phyloP scores from a whole-genome alignment of 2,888 invertebrate genomes.

The Chymomyza procnemis region DNA sequence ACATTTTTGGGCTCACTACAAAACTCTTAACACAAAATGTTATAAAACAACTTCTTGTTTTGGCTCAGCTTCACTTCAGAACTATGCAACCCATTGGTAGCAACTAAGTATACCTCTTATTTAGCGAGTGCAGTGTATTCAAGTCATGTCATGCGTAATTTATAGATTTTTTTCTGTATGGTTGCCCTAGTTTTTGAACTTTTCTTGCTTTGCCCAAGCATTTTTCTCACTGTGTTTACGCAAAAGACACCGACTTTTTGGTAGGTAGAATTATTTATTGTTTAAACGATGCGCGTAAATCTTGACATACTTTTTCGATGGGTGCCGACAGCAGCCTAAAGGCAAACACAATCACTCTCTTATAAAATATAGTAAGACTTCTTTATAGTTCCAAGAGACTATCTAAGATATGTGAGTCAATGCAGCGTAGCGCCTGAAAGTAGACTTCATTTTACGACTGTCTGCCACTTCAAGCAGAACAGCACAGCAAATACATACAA shows the following conservation, averaged over 20 bases:
- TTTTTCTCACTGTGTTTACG: not conserved
- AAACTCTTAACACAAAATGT: too few relatives aligned
- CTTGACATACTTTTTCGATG: constrained; percentile 62
- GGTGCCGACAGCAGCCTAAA: constrained; percentile 25
- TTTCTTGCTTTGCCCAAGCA: not conserved
- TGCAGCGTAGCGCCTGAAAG: constrained; percentile 10
- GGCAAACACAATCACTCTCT: constrained; percentile 13
- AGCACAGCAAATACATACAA: not conserved
- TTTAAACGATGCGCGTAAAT: constrained; percentile 70
- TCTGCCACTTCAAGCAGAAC: not conserved
- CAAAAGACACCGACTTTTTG: not conserved
- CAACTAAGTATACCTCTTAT: too few relatives aligned
- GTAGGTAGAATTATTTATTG: constrained; percentile 32
- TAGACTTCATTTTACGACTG: constrained; percentile 6
- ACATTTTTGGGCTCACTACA: too few relatives aligned
- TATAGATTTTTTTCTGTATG: too few relatives aligned
- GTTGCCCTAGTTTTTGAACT: not conserved
- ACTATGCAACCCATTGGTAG: too few relatives aligned
- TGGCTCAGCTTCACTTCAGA: too few relatives aligned
- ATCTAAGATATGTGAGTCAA: not conserved
- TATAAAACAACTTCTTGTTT: too few relatives aligned
- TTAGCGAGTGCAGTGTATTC: too few relatives aligned
- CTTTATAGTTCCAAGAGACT: not conserved
- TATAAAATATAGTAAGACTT: not conserved
- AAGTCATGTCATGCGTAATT: too few relatives aligned